Percentiles rank a stretch among this genome's conserved stretches.
These are phyloP conservation scores for Perizoma affinitatum DNA, from an alignment of 2,888 invertebrate genomes.

Conservation along the genomic window DNA sequence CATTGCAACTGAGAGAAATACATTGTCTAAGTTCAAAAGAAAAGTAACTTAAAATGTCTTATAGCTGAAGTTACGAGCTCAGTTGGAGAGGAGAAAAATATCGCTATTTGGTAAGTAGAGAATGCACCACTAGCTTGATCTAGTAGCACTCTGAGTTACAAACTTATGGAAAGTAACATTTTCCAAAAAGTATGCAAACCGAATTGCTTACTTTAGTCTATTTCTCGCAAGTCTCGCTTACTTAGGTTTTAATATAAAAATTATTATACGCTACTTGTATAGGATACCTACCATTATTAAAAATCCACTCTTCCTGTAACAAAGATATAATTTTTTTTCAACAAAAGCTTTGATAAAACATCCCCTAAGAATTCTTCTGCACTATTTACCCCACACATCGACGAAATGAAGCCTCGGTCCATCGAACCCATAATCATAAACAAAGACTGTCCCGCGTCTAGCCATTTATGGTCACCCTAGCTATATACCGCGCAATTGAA, in stretches of 20 bases:
- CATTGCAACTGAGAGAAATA: conserved; percentile 19
- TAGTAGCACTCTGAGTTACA: no score
- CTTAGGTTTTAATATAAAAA: no score
- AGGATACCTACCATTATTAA: not conserved
- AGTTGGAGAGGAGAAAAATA: conserved; percentile 8
- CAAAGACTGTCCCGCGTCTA: conserved; percentile 6
- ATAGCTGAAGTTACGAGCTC: conserved; percentile 29
- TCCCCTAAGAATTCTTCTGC: conserved; percentile 25
- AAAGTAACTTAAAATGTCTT: conserved; percentile 29
- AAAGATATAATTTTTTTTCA: conserved; percentile 10
- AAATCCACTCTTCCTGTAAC: conserved; percentile 6
- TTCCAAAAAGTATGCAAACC: no score
- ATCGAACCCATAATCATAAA: not conserved
- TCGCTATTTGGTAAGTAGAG: conserved; percentile 9
- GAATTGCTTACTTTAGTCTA: no score
- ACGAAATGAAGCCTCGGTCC: conserved; percentile 21
- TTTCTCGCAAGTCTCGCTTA: no score
- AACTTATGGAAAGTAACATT: no score
- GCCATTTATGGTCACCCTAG: conserved; percentile 19
- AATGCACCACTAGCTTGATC: no score
- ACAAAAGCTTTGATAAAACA: conserved; percentile 28
- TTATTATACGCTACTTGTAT: no score
- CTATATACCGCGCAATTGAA: conserved; percentile 11
- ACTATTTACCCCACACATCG: conserved; percentile 17
- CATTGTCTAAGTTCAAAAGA: conserved; percentile 27